A percentile compares a stretch with the other conserved stretches of the same genome.
Conservation (phyloP, 2,113 vertebrate genomes). For the Hassar affinis region DNA sequence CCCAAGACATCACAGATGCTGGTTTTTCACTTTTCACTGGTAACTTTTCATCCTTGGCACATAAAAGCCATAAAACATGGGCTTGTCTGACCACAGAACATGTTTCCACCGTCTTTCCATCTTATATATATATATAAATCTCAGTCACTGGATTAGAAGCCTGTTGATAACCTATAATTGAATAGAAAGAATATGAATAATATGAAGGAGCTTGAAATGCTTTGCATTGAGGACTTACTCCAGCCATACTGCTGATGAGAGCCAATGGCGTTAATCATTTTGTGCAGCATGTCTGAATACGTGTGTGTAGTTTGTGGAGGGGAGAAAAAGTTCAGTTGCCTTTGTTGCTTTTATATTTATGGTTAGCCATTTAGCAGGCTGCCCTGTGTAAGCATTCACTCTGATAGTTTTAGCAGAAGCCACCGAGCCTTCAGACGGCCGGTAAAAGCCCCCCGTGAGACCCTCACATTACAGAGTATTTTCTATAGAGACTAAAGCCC, state of each 20-base stretch:
- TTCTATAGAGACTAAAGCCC: conserved; percentile 16
- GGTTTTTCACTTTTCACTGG: no score
- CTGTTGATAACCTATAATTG: not conserved
- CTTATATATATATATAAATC: no score
- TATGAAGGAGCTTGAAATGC: not conserved
- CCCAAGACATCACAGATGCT: no score
- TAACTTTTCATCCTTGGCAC: no score
- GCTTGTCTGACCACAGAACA: no score
- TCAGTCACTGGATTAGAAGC: not conserved
- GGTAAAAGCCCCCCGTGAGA: conserved; percentile 36
- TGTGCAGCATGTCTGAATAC: no score
- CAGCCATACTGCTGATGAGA: not conserved
- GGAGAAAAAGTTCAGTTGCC: not conserved
- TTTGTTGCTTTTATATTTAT: conserved; percentile 44
- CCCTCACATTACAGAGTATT: conserved; percentile 36
- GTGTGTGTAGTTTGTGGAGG: conserved; percentile 3
- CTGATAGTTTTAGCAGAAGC: conserved; percentile 54
- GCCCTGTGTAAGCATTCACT: conserved; percentile 19
- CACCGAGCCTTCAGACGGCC: conserved; percentile 17
- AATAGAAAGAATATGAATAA: not conserved
- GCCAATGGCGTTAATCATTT: not conserved
- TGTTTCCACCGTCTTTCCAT: no score
- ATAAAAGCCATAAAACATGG: no score
- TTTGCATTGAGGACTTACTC: no score
- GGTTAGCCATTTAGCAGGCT: conserved; percentile 27